Conservation (phyloP, 2,888 invertebrate species). For the Tetragonisca angustula region DNA sequence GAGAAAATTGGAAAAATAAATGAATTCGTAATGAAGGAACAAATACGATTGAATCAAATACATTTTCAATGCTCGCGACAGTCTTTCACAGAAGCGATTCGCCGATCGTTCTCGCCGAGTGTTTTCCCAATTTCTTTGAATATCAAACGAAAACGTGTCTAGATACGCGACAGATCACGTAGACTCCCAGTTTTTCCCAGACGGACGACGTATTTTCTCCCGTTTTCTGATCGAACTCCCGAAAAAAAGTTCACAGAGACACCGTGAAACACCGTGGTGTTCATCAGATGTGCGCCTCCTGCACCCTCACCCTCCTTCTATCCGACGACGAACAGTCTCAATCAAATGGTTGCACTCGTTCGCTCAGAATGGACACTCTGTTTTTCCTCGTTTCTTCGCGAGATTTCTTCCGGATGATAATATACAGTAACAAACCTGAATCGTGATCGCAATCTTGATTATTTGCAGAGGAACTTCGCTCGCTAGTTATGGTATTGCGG, state of each 20-base stretch:
- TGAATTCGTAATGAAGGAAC: not conserved
- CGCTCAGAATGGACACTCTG: not conserved
- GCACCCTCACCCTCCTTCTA: slow-evolving; percentile 13
- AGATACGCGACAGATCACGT: slow-evolving; percentile 10
- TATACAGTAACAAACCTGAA: not conserved
- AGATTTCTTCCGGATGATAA: not conserved
- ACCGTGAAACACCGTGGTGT: not conserved
- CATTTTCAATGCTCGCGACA: slow-evolving; percentile 42
- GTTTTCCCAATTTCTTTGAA: slow-evolving; percentile 37
- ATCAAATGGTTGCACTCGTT: not conserved
- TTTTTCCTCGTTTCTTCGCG: not conserved
- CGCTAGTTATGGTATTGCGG: not conserved
- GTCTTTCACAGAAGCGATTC: slow-evolving; percentile 54
- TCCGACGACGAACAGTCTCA: slow-evolving; percentile 4
- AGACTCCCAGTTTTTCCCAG: slow-evolving; percentile 14
- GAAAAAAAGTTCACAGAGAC: not conserved
- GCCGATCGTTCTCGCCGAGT: slow-evolving; percentile 49
- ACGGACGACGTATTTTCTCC: not conserved
- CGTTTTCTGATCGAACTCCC: slow-evolving; percentile 33
- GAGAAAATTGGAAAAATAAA: not conserved
- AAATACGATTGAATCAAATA: not conserved
- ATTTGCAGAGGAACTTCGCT: not conserved
- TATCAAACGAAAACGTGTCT: slow-evolving; percentile 31
- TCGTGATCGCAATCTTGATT: not conserved
- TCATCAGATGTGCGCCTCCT: not conserved